Evolutionary conservation across 2,797 vertebrate genomes (phyloP), one percentile per base, ranked within the genome.

Genomic region (Yasuhikotakia modesta): DNA sequence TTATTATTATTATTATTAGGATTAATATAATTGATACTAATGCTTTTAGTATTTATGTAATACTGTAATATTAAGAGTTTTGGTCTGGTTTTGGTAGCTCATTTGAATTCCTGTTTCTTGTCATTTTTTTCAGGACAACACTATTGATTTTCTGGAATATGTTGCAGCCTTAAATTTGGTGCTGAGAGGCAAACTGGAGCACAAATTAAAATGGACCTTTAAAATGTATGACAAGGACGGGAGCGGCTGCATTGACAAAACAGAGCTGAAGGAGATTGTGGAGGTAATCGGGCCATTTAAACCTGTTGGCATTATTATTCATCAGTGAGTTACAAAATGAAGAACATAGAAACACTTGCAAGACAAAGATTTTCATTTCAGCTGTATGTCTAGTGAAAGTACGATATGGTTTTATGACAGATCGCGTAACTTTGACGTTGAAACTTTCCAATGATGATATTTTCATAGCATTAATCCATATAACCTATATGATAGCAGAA

Each of bases 201-300:
- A 58, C 97, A 98, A 97, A 86, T 92, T 98, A 43, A 96, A 94
- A 89, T 99, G 96, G 97, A 98, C 96, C 0, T 99, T 99, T 91
- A 98, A 97, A 89, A 95, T 99, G 85, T 98, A 98, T 1, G 96
- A 98, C 87, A 97, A 96, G 87, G 97, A 99, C 63, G 93, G 94
- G n/a, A 98, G 96, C 0, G 96, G 97, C 77, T 97, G 95, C 91
- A 97, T 99, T 24, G 96, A 98, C 84, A 97, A 94, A 87, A 90
- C 90, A 5, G 96, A 99, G 89, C 95, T 99, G 22, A 91, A 91
- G 70, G 93, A 94, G 89, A 94, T 94, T 74, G 92, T 94, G 74
- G 93, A 93, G 93, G 93, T 93, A 90, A 60, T n/a, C 73, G 69
- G 35, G 50, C 30, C 10, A 21, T 1, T 35, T 63, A 60, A n/a